Base-by-base conservation (phyloP, 2,888 invertebrate genomes). In the Tanypteryx hageni region DNA sequence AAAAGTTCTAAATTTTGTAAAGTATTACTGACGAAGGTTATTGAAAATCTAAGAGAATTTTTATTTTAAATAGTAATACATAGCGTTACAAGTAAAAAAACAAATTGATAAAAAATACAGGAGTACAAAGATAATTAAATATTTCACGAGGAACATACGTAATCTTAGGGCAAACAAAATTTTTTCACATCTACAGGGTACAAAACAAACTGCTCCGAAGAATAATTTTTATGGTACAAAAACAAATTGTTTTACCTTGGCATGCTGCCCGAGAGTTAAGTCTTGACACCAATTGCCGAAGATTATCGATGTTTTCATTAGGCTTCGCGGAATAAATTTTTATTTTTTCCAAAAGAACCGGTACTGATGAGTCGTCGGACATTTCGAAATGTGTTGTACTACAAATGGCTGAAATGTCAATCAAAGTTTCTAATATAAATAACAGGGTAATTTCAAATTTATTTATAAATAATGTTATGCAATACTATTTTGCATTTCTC, bases 291-390 rank as follows among this genome's bases (percentile, higher is more conserved):
- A n/a, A 31, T 44, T 89, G 89, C 4, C 89, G 89, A 27, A 89
- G 89, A 64, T 58, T 68, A 44, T 89, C 89, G 44, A 68, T 5
- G 64, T 89, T 89, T 68, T 89, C 89, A 44, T 89, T 89, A n/a
- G 89, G 89, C 64, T 89, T 89, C 44, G 89, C 61, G 11, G 89
- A 61, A 64, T 68, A 89, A 64, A 89, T 64, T 64, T 89, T 89
- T 61, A 89, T 89, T 64, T 89, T 89, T 44, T 89, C 89, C 31
- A 89, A 89, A 68, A 89, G 16, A 68, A 89, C 44, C 18, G 89
- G 31, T 56, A 64, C 64, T 68, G 89, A 64, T 13, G 89, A 61
- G 44, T 89, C 89, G 31, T 89, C 89, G n/a, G 89, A 68, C 89
- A 89, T 89, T n/a, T 61, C 64, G 64, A 89, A 44, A 58, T 68